Base-by-base conservation (phyloP, 2,888 invertebrate genomes). In the Ennomos quercinarius region DNA sequence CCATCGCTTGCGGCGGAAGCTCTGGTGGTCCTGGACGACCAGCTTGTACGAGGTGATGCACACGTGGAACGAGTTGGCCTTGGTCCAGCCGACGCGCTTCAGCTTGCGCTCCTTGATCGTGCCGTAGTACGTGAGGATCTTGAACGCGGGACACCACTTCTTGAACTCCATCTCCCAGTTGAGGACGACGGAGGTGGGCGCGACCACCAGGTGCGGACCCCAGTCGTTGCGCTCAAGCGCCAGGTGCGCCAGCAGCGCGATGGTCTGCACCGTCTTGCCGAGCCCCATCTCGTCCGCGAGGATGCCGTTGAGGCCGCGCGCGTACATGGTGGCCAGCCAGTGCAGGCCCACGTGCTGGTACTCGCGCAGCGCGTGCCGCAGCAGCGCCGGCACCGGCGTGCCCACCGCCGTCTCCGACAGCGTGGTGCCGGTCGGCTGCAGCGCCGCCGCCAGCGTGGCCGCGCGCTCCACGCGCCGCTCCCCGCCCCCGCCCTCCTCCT, bases 91-190 rank as follows among this genome's bases (percentile, higher is more conserved):
- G 56, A 95, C 96, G 73, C 98, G 94, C 83, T 98, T 98, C 68
- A 96, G 89, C 86, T 97, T 98, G 57, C 99, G 94, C 86, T 99
- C 99, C 84, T 99, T 99, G 76, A 98, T 98, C 36, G 96, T 96
- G 45, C 99, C 99, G 83, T 99, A 99, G 86, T 99, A 99, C 0
- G 99, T 99, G 70, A 99, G 94, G 78, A 99, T 98, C 94, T 99
- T 99, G 86, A 99, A 98, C 51, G 98, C 98, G 0, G 99, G 99
- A 87, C 99, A 99, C 99, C 99, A 99, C 88, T 99, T 99, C 89
- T 99, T 99, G 81, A 99, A 97, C 90, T 99, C 99, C 98, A 99
- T 98, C 93, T 99, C 99, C 99, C 99, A 99, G 92, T 99, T 99
- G 64, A 99, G 94, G 97, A 99, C 99, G 50, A 99, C 99, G 69